These are phyloP conservation scores for Salminus brasiliensis DNA, from an alignment of 2,113 vertebrate species.

Conservation along the genomic window DNA sequence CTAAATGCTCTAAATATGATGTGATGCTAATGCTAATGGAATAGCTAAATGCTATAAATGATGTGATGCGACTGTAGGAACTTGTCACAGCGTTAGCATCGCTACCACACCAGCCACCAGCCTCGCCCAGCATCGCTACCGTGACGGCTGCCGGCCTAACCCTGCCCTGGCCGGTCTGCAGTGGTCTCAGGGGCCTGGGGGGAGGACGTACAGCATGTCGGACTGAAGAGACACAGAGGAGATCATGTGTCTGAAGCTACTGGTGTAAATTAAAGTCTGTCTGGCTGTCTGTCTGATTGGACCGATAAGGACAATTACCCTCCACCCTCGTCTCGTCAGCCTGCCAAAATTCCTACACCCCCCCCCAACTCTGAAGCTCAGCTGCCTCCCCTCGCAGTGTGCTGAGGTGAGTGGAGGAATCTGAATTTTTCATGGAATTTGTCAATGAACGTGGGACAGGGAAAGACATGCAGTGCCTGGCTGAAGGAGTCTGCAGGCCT, in stretches of 20 bases:
- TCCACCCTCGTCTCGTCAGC: too few relatives aligned
- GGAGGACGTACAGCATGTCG: background rate
- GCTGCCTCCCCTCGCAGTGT: background rate
- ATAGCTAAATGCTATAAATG: too few relatives aligned
- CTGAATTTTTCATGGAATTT: conserved; percentile 30
- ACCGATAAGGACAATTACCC: conserved; percentile 57
- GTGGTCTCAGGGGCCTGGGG: background rate
- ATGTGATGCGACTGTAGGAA: too few relatives aligned
- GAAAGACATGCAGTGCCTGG: background rate
- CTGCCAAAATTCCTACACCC: too few relatives aligned
- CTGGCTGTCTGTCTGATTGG: conserved; percentile 64
- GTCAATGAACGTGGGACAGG: background rate
- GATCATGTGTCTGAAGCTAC: background rate
- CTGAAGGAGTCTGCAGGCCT: background rate
- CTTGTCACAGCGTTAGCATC: too few relatives aligned
- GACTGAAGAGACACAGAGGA: background rate
- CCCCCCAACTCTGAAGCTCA: background rate
- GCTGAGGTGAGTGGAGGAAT: conserved; percentile 20
- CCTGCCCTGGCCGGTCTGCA: background rate
- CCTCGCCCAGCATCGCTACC: too few relatives aligned
- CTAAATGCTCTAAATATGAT: too few relatives aligned
- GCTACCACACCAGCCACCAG: too few relatives aligned
- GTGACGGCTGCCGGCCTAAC: too few relatives aligned
- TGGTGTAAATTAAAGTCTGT: conserved; percentile 57
- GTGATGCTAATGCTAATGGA: too few relatives aligned